Evolutionary conservation across 2,113 vertebrate species (phyloP).

Genomic region (Cryptotis parvus): DNA sequence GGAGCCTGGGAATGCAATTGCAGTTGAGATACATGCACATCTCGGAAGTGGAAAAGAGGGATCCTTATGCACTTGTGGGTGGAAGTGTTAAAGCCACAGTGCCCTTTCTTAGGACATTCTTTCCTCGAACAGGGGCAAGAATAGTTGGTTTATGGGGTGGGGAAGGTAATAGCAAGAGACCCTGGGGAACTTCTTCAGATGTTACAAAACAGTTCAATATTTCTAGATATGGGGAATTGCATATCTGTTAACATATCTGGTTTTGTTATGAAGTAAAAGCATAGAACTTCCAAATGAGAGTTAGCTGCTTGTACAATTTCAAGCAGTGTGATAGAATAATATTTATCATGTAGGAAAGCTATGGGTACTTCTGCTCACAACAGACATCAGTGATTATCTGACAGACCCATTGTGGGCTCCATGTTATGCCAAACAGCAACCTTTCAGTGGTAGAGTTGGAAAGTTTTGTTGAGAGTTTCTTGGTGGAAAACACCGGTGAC

Average conservation of each 20-base stretch:
- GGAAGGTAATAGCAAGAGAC: neutral
- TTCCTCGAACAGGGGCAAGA: neutral
- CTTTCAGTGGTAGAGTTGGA: neutral
- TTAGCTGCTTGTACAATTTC: neutral
- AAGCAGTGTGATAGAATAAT: neutral
- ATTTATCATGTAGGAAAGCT: neutral
- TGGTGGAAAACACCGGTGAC: neutral
- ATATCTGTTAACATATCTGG: slow-evolving; percentile 14
- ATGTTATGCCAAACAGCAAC: neutral
- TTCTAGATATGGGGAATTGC: neutral
- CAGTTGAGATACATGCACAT: neutral
- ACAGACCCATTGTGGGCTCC: neutral
- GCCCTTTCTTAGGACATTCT: neutral
- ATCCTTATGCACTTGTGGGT: fast-evolving
- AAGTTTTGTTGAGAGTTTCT: neutral
- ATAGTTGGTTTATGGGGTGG: neutral
- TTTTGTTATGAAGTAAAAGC: slow-evolving; percentile 6
- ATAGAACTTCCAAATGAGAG: neutral
- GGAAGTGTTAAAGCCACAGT: neutral
- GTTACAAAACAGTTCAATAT: neutral
- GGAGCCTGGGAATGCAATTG: neutral
- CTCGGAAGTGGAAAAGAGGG: neutral
- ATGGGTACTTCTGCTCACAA: neutral
- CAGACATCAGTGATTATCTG: neutral
- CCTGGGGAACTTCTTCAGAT: neutral